These are phyloP conservation scores for Spodoptera littoralis DNA, from an alignment of 2,888 invertebrate genomes.

Conservation along the genomic window DNA sequence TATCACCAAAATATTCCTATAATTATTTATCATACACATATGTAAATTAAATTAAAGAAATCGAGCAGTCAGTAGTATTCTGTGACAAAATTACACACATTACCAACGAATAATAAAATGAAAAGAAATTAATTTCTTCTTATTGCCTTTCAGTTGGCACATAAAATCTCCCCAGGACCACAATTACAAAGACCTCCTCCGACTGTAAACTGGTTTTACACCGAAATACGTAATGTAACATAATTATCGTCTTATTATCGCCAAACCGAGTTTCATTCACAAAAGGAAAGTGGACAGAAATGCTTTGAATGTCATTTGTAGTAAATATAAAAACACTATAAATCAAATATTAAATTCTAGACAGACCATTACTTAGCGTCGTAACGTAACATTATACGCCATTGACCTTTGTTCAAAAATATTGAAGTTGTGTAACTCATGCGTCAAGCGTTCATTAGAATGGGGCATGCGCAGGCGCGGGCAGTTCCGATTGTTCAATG, in stretches of 20 bases:
- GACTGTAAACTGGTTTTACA: constrained; percentile 3
- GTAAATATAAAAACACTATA: constrained; percentile 37
- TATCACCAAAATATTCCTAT: no score
- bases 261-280: constrained; percentile 24
- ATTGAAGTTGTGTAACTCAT: constrained; percentile 69
- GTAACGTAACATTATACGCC: constrained; percentile 60
- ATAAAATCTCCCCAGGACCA: not conserved
- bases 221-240: constrained; percentile 18
- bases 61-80: no score
- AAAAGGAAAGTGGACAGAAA: constrained; percentile 51
- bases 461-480: constrained; percentile 67
- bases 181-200: constrained; percentile 1
- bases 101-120: no score
- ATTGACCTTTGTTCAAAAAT: constrained; percentile 72
- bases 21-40: no score
- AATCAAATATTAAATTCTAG: constrained; percentile 41
- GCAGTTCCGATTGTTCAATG: constrained; percentile 68
- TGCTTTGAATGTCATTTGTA: constrained; percentile 39
- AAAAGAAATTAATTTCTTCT: not conserved
- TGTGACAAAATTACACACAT: no score
- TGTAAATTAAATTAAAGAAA: no score
- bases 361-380: constrained; percentile 35
- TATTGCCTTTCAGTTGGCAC: not conserved
- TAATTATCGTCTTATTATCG: constrained; percentile 22
- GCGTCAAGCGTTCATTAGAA: constrained; percentile 71